A percentile compares a stretch with the other conserved stretches of the same genome.
Evolutionary conservation across 2,113 vertebrate species (phyloP).

Genomic region (Myiagra hebetior): DNA sequence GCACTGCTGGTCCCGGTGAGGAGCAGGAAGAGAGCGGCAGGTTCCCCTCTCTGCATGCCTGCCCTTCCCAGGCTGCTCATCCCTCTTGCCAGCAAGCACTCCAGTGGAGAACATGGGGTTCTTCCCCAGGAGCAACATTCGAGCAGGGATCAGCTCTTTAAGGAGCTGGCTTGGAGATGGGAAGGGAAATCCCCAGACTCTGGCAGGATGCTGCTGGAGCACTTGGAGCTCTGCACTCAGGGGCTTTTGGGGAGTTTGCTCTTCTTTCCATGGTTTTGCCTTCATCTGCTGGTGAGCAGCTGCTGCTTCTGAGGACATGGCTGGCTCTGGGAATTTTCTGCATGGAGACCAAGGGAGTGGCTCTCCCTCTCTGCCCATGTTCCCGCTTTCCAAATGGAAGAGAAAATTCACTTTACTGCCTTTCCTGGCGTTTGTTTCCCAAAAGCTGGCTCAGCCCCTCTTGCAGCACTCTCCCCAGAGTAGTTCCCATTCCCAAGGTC

Average conservation of each 20-base stretch:
- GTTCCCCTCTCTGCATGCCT: neutral
- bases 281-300: neutral
- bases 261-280: neutral
- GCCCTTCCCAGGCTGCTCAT: neutral
- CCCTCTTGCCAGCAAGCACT: neutral
- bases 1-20: neutral
- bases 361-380: fast-evolving
- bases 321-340: neutral
- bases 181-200: neutral
- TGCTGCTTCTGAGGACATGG: neutral
- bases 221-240: neutral
- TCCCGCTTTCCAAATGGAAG: neutral
- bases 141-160: neutral
- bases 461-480: neutral
- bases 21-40: fast-evolving
- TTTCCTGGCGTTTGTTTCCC: neutral
- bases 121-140: neutral
- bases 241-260: neutral
- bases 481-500: neutral
- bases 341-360: neutral
- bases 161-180: neutral
- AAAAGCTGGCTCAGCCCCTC: neutral
- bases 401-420: neutral
- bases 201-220: neutral
- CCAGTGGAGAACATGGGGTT: neutral